Evolutionary conservation across 2,888 invertebrate genomes (phyloP).

Genomic region (Atherix ibis): DNA sequence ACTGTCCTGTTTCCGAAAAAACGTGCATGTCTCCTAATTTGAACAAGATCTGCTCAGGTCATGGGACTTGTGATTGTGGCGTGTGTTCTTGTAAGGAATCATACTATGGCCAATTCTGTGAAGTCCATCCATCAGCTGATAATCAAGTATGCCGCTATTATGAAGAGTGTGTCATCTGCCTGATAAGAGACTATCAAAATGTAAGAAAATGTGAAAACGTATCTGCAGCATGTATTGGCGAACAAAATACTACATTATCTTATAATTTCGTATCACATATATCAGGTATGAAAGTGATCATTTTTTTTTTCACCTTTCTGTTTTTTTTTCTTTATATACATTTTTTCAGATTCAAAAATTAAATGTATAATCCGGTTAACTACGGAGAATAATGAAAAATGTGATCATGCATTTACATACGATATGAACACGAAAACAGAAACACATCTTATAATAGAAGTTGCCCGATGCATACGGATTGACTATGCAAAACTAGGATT

Average conservation of each 20-base stretch:
- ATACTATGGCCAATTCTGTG: constrained; percentile 25
- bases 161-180: constrained; percentile 26
- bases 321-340: constrained; percentile 2
- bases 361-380: constrained; percentile 23
- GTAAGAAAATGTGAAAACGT: too few species aligned
- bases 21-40: constrained; percentile 38
- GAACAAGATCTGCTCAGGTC: constrained; percentile 47
- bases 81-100: constrained; percentile 21
- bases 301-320: too few species aligned
- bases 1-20: constrained; percentile 36
- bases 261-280: too few species aligned
- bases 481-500: constrained; percentile 18
- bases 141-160: constrained; percentile 28
- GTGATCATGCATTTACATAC: constrained; percentile 26
- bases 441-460: constrained; percentile 20
- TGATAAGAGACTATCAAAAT: constrained; percentile 23
- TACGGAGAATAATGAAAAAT: constrained; percentile 20
- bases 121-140: constrained; percentile 21
- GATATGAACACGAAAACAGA: constrained; percentile 15
- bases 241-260: too few species aligned
- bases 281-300: too few species aligned
- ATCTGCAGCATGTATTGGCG: too few species aligned
- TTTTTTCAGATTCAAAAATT: constrained; percentile 14
- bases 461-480: constrained; percentile 18
- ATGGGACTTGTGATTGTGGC: constrained; percentile 66